phyloP scores from a whole-genome alignment of 2,888 invertebrate genomes.

The Conomelus anceps region DNA sequence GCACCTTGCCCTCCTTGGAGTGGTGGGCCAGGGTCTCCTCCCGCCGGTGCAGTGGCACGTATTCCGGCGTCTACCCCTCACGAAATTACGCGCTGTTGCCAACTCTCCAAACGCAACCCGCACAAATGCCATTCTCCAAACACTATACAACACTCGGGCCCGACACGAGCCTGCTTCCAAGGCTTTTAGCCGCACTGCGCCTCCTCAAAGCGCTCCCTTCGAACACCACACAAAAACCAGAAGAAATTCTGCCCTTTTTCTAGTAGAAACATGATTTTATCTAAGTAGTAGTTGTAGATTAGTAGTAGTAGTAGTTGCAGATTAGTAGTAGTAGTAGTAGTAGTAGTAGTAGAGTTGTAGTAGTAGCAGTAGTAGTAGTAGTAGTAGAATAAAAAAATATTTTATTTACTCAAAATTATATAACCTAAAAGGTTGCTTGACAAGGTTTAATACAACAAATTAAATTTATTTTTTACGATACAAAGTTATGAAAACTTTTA shows the following conservation, averaged over 20 bases:
- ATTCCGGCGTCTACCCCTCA: not conserved
- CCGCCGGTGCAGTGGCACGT: not conserved
- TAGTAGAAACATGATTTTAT: not conserved
- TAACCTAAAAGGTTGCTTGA: too few relatives aligned
- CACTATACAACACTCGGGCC: not conserved
- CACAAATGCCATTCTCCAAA: not conserved
- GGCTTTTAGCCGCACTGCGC: not conserved
- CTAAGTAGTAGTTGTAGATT: not conserved
- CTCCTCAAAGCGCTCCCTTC: too few relatives aligned
- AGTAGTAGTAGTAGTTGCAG: not conserved
- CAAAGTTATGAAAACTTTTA: too few relatives aligned
- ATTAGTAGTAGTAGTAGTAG: not conserved
- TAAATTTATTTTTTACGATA: too few relatives aligned
- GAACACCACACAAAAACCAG: not conserved
- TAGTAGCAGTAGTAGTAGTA: too few relatives aligned
- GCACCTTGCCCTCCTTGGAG: not conserved
- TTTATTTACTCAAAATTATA: too few relatives aligned
- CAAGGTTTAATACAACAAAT: too few relatives aligned
- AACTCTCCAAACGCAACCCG: not conserved
- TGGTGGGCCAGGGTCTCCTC: not conserved
- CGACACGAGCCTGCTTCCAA: not conserved
- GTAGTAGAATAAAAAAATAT: too few relatives aligned
- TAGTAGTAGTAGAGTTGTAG: too few relatives aligned
- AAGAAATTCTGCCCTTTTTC: not conserved
- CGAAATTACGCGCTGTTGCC: not conserved